Evolutionary conservation across 1,140 invertebrate species (phyloP).

Genomic region (Asobara japonica): DNA sequence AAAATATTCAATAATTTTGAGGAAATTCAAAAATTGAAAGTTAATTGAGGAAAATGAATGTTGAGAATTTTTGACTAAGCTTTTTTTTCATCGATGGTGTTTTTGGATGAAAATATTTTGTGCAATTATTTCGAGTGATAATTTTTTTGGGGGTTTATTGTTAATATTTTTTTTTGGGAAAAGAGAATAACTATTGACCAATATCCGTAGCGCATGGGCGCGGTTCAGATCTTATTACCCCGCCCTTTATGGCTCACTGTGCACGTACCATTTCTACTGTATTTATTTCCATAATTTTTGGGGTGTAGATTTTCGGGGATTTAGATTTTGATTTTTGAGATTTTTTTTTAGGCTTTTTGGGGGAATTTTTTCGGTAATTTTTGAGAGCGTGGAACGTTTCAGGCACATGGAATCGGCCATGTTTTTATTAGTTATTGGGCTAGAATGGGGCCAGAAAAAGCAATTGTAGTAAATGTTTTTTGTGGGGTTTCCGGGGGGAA

Average conservation of each 20-base stretch:
- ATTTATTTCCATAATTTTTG: conserved; percentile 27
- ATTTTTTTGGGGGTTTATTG: not conserved
- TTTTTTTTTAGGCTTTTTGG: not conserved
- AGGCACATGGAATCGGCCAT: conserved; percentile 23
- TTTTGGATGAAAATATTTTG: no score
- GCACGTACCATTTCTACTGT: conserved; percentile 27
- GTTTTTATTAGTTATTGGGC: conserved; percentile 8
- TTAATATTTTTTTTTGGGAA: not conserved
- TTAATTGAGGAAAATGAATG: no score
- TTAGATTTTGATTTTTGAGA: not conserved
- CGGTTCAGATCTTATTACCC: conserved; percentile 50
- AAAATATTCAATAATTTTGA: no score
- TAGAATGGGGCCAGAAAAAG: no score
- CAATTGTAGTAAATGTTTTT: not conserved
- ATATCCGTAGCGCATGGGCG: conserved; percentile 50
- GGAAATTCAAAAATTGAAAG: no score
- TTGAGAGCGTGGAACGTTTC: no score
- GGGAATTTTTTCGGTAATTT: conserved; percentile 28
- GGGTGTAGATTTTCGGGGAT: no score
- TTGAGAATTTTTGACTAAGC: no score
- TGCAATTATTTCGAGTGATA: no score
- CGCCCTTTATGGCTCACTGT: conserved; percentile 33
- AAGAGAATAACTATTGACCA: conserved; percentile 48
- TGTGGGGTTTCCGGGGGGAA: not conserved
- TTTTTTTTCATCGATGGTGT: no score